Conservation (phyloP, 1,140 invertebrate genomes). For the Drosophila repleta region DNA sequence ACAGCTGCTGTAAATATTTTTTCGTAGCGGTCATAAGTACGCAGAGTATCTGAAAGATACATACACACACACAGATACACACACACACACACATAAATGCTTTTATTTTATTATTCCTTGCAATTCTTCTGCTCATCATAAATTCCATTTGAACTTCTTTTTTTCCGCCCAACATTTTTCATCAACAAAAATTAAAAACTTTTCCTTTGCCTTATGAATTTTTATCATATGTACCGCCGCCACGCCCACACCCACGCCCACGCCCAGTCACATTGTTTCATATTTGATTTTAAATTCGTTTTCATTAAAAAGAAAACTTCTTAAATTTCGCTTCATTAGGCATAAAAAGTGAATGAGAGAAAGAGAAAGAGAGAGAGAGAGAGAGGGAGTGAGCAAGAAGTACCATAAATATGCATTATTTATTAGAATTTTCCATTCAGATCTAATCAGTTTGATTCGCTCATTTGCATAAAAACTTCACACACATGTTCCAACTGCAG, state of each 20-base stretch:
- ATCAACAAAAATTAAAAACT: conserved; percentile 4
- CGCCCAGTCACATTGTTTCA: neutral
- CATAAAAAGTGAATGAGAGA: neutral
- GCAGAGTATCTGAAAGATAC: conserved; percentile 11
- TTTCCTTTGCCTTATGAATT: conserved; percentile 13
- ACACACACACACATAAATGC: neutral
- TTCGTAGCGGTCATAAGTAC: conserved; percentile 48
- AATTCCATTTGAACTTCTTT: conserved; percentile 8
- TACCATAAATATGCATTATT: conserved; percentile 1
- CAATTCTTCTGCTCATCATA: conserved; percentile 12
- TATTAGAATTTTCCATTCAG: neutral
- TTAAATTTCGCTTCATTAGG: conserved; percentile 1
- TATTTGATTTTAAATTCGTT: conserved; percentile 10
- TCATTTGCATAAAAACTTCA: conserved; percentile 16
- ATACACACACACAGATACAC: neutral
- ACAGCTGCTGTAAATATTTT: conserved; percentile 72
- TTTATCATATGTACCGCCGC: neutral
- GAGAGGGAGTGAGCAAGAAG: neutral
- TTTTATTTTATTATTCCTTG: conserved; percentile 9
- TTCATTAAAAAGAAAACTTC: neutral
- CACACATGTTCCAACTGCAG: conserved; percentile 8
- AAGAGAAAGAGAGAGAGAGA: neutral
- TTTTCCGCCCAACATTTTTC: conserved; percentile 4
- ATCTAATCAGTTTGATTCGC: neutral
- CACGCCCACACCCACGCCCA: neutral